Percentiles rank a stretch among this genome's conserved stretches.
phyloP scores from a whole-genome alignment of 2,888 invertebrate species.

The Drosophila ochracea region DNA sequence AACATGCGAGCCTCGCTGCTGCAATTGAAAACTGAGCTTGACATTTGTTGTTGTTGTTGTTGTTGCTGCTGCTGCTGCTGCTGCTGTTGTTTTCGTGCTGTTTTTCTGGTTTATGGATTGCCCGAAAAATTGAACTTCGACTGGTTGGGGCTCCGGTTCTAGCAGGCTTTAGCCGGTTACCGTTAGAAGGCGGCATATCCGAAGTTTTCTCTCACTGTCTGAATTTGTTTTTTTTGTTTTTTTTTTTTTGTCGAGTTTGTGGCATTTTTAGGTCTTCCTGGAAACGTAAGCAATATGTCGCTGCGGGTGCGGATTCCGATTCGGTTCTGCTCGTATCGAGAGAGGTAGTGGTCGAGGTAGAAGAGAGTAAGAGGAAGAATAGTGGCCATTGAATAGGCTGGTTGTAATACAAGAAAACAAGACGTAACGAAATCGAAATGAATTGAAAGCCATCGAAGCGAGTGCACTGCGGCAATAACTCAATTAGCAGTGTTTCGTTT shows the following conservation, averaged over 20 bases:
- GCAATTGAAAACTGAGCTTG: constrained; percentile 80
- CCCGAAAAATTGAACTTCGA: constrained; percentile 59
- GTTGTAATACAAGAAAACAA: constrained; percentile 36
- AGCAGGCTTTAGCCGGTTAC: constrained; percentile 68
- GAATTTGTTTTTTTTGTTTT: constrained; percentile 8
- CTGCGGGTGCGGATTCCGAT: constrained; percentile 55
- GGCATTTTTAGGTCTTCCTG: constrained; percentile 78
- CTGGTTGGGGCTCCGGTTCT: constrained; percentile 46
- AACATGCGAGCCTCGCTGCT: constrained; percentile 50
- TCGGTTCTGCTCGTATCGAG: constrained; percentile 16
- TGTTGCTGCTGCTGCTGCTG: constrained; percentile 52
- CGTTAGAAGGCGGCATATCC: constrained; percentile 66
- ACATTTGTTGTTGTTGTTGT: constrained; percentile 45
- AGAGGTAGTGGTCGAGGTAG: not conserved
- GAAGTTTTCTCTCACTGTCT: constrained; percentile 48
- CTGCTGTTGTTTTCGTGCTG: constrained; percentile 47
- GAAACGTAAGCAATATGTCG: constrained; percentile 73
- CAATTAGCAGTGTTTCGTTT: constrained; percentile 83
- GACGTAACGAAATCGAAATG: constrained; percentile 26
- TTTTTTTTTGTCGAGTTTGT: constrained; percentile 11
- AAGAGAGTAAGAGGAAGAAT: constrained; percentile 4
- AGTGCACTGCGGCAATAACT: constrained; percentile 77
- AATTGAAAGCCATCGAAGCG: constrained; percentile 63
- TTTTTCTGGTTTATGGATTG: constrained; percentile 68
- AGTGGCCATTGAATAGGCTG: constrained; percentile 67